Conservation (phyloP, 2,797 vertebrate species). For the Manis pentadactyla region DNA sequence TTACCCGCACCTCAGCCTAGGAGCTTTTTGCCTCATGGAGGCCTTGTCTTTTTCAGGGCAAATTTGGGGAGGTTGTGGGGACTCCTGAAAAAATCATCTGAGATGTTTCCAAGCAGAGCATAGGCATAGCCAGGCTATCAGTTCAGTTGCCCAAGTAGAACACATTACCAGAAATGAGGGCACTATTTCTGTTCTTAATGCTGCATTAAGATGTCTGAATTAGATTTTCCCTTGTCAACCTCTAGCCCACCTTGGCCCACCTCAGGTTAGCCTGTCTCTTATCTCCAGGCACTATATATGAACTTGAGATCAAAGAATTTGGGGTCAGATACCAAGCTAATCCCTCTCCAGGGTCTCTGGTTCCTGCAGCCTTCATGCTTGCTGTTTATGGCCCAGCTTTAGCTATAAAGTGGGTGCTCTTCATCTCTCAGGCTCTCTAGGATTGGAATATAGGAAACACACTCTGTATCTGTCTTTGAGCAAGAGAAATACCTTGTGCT, state of each 20-base stretch:
- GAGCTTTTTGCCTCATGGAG: background rate
- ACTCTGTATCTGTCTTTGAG: constrained; percentile 21
- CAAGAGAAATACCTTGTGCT: background rate
- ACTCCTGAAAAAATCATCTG: background rate
- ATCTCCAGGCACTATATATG: background rate
- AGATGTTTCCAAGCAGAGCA: background rate
- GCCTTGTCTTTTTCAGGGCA: background rate
- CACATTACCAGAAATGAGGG: background rate
- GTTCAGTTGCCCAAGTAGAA: background rate
- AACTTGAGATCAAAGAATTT: background rate
- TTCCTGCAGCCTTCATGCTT: background rate
- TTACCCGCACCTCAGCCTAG: background rate
- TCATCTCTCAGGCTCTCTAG: background rate
- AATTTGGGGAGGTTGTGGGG: background rate
- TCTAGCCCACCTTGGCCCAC: background rate
- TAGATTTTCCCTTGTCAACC: background rate
- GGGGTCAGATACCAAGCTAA: background rate
- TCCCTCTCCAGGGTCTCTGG: background rate
- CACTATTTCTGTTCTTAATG: background rate
- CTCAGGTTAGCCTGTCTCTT: background rate
- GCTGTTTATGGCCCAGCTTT: background rate
- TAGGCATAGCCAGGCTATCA: background rate
- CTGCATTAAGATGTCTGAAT: background rate
- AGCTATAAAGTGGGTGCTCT: background rate
- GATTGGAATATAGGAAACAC: background rate